These are phyloP conservation scores for Lates japonicus DNA, from an alignment of 2,797 vertebrate species.

Conservation along the genomic window DNA sequence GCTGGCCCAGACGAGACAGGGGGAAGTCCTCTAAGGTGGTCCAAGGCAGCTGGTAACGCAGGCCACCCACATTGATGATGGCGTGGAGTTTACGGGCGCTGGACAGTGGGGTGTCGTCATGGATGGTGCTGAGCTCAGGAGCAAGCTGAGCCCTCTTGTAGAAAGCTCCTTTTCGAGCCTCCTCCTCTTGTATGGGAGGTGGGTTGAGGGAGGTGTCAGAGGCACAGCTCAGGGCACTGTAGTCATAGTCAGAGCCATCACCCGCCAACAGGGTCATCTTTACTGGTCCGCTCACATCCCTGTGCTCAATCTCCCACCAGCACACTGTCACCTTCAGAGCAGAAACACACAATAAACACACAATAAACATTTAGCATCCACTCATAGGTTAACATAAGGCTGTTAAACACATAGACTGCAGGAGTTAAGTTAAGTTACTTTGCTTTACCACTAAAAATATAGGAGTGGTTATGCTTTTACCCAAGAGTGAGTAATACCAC, in stretches of 20 bases:
- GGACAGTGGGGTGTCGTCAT: slow-evolving; percentile 63
- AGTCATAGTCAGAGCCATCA: slow-evolving; percentile 98
- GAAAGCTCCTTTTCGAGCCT: slow-evolving; percentile 92
- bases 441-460: slow-evolving; percentile 1
- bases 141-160: slow-evolving; percentile 93
- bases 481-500: neutral
- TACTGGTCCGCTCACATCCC: slow-evolving; percentile 90
- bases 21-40: slow-evolving; percentile 97
- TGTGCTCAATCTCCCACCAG: slow-evolving; percentile 53
- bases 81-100: slow-evolving; percentile 89
- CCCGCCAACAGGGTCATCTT: slow-evolving; percentile 97
- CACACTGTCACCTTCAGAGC: slow-evolving; percentile 49
- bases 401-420: neutral
- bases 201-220: slow-evolving; percentile 92
- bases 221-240: slow-evolving; percentile 95
- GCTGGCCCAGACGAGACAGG: slow-evolving; percentile 93
- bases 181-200: slow-evolving; percentile 88
- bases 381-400: neutral
- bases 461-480: neutral
- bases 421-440: neutral
- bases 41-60: slow-evolving; percentile 97
- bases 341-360: neutral
- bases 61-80: slow-evolving; percentile 97
- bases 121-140: slow-evolving; percentile 75
- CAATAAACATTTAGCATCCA: neutral